Conservation (phyloP, 1,140 invertebrate genomes). For the Drosophila lacteicornis region DNA sequence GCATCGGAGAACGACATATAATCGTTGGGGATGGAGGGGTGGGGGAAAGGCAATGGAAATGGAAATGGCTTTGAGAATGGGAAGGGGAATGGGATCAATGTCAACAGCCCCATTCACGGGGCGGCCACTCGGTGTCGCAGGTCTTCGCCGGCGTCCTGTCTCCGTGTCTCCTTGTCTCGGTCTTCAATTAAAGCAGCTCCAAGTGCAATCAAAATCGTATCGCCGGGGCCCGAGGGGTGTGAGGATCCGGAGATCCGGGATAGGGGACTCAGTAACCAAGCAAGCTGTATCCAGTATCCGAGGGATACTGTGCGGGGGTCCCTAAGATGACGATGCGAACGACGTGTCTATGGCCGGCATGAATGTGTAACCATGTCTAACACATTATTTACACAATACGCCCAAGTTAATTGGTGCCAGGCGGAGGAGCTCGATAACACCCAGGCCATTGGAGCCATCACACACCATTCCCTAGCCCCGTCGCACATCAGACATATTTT, state of each 20-base stretch:
- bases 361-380: conserved; percentile 65
- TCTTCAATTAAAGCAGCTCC: conserved; percentile 46
- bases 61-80: background rate
- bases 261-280: background rate
- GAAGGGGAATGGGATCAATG: conserved; percentile 37
- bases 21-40: conserved; percentile 21
- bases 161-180: conserved; percentile 2
- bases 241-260: conserved; percentile 2
- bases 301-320: background rate
- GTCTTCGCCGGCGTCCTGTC: background rate
- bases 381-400: conserved; percentile 80
- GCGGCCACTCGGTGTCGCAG: conserved; percentile 11
- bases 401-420: conserved; percentile 64
- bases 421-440: conserved; percentile 16
- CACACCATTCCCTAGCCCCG: background rate
- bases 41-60: conserved; percentile 2
- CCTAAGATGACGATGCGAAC: conserved; percentile 30
- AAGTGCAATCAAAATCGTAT: conserved; percentile 50
- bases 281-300: background rate
- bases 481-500: conserved; percentile 56
- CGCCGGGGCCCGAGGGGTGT: background rate
- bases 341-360: conserved; percentile 47
- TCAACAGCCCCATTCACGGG: conserved; percentile 43
- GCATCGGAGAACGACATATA: conserved; percentile 20
- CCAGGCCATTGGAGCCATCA: conserved; percentile 13